Evolutionary conservation across 2,113 vertebrate genomes (phyloP), one percentile per base, ranked within the genome.

Genomic region (Centropus unirufus): DNA sequence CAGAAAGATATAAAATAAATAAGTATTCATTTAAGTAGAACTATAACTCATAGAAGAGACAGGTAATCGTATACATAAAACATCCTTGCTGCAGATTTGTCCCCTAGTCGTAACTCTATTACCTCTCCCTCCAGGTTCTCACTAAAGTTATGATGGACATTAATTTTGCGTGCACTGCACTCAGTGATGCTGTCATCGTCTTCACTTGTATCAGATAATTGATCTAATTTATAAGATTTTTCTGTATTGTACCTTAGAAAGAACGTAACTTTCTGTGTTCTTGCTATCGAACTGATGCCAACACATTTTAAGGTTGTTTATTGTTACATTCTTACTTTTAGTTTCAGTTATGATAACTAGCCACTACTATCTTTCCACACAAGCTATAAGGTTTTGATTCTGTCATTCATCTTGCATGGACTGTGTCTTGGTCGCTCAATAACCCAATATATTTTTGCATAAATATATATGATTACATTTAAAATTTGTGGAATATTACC

Each of bases 1-100:
- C 63, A 63, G 39, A 83, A 86, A 94, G 57, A 72, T 68, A 87
- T 67, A 78, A 94, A 95, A 58, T 90, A 81, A 77, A 90, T 83
- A 89, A 90, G 36, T 86, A 69, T 52, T 92, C 57, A 34, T 67
- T 26, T 63, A 93, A 93, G 67, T 83, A 74, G 89, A 83, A n/a
- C 8, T 14, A 12, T 90, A 94, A 88, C 47, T 96, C 82, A 68
- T 8, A 70, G 16, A 93, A 86, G 34, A 93, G 59, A 74, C 69
- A 82, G 69, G 58, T 75, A 83, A 72, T 80, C 4, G 1, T 73
- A 77, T 32, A 84, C 12, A 52, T 80, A n/a, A 70, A 74, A 81
- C 32, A 81, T 26, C 24, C 27, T 67, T 77, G 63, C 64, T 72
- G n/a, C 23, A 80, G 47, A 74, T 86, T 83, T 90, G 42, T 90